phyloP scores from a whole-genome alignment of 1,140 invertebrate species.

The Platyscapa corneri region DNA sequence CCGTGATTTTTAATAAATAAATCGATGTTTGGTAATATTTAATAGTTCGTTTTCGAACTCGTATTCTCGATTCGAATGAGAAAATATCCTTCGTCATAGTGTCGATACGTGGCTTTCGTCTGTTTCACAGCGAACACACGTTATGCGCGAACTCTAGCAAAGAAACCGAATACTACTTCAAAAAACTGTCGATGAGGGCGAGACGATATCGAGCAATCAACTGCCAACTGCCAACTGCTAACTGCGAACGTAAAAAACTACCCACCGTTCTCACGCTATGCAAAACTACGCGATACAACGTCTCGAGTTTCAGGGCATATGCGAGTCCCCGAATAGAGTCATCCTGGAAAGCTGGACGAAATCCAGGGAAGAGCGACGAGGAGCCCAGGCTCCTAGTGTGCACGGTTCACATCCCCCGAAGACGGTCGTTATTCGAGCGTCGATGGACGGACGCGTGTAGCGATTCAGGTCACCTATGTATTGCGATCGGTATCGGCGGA shows the following conservation, averaged over 20 bases:
- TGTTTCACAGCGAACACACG: background rate
- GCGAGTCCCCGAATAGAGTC: slow-evolving; percentile 16
- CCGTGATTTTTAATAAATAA: too few relatives aligned
- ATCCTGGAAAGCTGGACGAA: slow-evolving; percentile 5
- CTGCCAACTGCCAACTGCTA: too few relatives aligned
- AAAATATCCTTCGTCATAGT: too few relatives aligned
- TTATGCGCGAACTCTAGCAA: background rate
- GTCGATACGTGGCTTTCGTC: background rate
- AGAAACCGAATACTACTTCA: slow-evolving; percentile 36
- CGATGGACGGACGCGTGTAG: background rate
- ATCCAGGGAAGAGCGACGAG: background rate
- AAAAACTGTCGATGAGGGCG: background rate
- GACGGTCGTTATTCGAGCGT: slow-evolving; percentile 9
- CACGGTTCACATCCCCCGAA: background rate
- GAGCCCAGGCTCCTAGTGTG: background rate
- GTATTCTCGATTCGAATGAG: too few relatives aligned
- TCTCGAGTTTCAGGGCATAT: slow-evolving; percentile 17
- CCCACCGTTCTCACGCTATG: slow-evolving; percentile 17
- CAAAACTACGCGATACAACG: background rate
- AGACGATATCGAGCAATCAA: background rate
- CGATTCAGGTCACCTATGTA: slow-evolving; percentile 32
- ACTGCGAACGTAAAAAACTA: background rate
- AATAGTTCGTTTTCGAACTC: too few relatives aligned
- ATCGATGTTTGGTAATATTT: too few relatives aligned
- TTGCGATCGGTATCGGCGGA: slow-evolving; percentile 27